phyloP scores from a whole-genome alignment of 1,140 invertebrate genomes.

The Phthorimaea operculella region DNA sequence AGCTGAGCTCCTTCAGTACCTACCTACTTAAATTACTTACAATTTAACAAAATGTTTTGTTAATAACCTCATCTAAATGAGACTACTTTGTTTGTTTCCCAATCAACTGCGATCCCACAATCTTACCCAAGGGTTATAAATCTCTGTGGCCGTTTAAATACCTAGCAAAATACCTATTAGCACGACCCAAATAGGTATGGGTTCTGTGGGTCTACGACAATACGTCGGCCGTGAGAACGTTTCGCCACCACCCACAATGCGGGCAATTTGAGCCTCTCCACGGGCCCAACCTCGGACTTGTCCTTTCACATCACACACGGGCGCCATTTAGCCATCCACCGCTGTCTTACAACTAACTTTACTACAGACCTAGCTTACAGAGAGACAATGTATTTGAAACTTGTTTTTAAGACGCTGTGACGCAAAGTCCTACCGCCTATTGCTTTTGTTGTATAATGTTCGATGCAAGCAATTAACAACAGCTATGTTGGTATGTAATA shows the following conservation, averaged over 20 bases:
- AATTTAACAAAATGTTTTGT: too few relatives aligned
- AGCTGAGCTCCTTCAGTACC: too few relatives aligned
- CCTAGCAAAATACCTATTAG: conserved; percentile 22
- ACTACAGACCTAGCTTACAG: too few relatives aligned
- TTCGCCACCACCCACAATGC: conserved; percentile 46
- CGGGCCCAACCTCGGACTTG: conserved; percentile 31
- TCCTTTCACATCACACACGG: conserved; percentile 11
- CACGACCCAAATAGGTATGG: conserved; percentile 27
- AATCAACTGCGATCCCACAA: too few relatives aligned
- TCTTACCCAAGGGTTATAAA: too few relatives aligned
- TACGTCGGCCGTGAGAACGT: conserved; percentile 51
- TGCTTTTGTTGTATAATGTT: conserved; percentile 27
- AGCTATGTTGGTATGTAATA: conserved; percentile 2
- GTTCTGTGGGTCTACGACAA: conserved; percentile 32
- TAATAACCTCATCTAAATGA: too few relatives aligned
- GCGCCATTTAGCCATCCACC: too few relatives aligned
- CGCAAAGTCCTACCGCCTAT: too few relatives aligned
- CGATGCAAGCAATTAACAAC: conserved; percentile 29
- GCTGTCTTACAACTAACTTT: too few relatives aligned
- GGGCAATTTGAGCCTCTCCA: conserved; percentile 44
- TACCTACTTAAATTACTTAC: too few relatives aligned
- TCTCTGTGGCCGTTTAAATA: neutral
- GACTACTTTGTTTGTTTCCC: too few relatives aligned
- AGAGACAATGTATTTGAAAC: conserved; percentile 10
- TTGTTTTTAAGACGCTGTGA: conserved; percentile 32